A percentile compares a stretch with the other conserved stretches of the same genome.
Evolutionary conservation across 2,797 vertebrate genomes (phyloP).

Genomic region (Stomatorhinus walkeri): DNA sequence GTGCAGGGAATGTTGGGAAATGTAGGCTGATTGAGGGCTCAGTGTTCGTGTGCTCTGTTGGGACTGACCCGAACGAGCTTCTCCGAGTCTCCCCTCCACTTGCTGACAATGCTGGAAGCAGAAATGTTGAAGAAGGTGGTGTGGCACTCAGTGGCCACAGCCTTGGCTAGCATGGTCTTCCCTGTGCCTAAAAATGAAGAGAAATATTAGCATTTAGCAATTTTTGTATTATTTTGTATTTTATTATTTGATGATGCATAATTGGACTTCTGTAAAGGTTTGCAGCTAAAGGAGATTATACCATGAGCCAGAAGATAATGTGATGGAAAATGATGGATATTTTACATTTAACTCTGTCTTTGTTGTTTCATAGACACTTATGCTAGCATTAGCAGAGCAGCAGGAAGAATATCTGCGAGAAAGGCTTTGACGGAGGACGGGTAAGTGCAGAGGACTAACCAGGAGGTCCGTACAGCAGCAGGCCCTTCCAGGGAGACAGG

Average conservation of each 20-base stretch:
- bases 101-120: constrained; percentile 93
- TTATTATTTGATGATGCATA: background rate
- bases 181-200: constrained; percentile 71
- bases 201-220: background rate
- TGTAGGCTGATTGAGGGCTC: background rate
- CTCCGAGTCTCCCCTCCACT: constrained; percentile 96
- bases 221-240: background rate
- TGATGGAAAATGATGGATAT: background rate
- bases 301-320: background rate
- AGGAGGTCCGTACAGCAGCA: constrained; percentile 87
- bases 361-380: background rate
- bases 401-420: background rate
- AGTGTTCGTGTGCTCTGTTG: background rate
- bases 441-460: constrained; percentile 51
- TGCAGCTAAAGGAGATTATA: background rate
- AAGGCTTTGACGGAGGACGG: background rate
- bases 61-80: constrained; percentile 85
- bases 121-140: constrained; percentile 98
- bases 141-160: constrained; percentile 88
- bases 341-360: background rate
- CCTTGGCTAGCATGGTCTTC: constrained; percentile 94
- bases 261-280: background rate
- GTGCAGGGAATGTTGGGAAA: constrained; percentile 29
- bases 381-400: background rate
- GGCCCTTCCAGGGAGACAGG: constrained; percentile 88